Base-by-base conservation (phyloP, 2,113 vertebrate species). In the Macquaria australasica region DNA sequence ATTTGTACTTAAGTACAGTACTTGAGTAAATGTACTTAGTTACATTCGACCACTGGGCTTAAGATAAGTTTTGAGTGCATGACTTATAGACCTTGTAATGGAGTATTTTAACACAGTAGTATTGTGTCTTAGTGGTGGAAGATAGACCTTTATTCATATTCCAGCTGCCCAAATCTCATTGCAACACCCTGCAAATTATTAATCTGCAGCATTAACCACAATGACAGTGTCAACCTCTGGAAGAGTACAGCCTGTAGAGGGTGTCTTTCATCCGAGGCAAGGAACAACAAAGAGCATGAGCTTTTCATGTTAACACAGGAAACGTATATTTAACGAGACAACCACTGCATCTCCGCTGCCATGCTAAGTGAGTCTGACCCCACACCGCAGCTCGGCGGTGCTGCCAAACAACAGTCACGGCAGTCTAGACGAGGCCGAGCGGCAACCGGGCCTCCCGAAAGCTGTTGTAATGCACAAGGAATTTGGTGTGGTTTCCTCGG, bases 271-370 rank as follows among this genome's bases (percentile, higher is more conserved):
- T 84, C 75, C 59, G 63, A 72, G 50, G 66, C 62, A 48, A 58
- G 63, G 28, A 79, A 75, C 77, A 87, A 77, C 84, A 86, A 71
- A 85, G 85, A 88, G 64, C 80, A 55, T 25, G 60, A 73, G 87
- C 84, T 78, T 78, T 41, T 73, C 78, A 84, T 89, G 87, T 87
- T 86, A 86, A 89, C 79, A 83, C 88, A 82, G 90, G 84, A 92
- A 93, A 90, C 86, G 59, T 87, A 82, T 82, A 90, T 88, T 91
- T 90, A 86, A 91, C 87, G 82, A 90, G 80, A 91, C 84, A 85
- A 82, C 88, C 83, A 28, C 77, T 73, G 85, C 83, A 85, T 88
- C 87, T 89, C 70, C 21, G 60, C 88, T 59, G 81, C 87, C 84
- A 73, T 28, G 81, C 85, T 87, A 90, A 89, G 79, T 59, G 80